Base-by-base conservation (phyloP, 2,888 invertebrate genomes). In the Eugnorisma glareosa region DNA sequence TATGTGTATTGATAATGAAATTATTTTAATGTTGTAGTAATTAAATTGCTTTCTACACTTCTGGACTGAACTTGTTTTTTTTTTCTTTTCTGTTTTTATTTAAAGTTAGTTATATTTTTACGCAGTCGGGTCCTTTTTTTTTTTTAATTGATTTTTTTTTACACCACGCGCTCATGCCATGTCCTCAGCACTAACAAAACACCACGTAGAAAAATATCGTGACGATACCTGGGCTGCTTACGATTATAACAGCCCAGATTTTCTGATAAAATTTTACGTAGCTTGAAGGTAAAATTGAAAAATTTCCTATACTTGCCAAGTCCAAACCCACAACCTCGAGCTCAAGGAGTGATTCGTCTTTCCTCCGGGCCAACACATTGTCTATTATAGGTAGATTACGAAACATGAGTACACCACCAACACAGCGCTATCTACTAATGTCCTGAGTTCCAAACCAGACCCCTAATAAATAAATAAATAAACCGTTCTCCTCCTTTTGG, bases 261-360 rank as follows among this genome's bases (percentile, higher is more conserved):
- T 28, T 57, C 54, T n/a, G 54, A 28, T 28, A 28, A 57, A 57
- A 15, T 15, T 57, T 57, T 43, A n/a, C 18, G 2, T 28, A 31
- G 4, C 4, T 21, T 1, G 11, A 40, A 31, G 21, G 6, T 70
- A 8, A 57, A 69, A 70, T 40, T 31, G 3, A 15, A n/a, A 70
- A 45, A n/a, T 2, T 64, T 63, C n/a, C 0, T 18, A 43, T 64
- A 28, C 78, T 79, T 79, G 48, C 78, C 78, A 75, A 48, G 15
- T 82, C 78, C 35, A 75, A 51, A 28, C 48, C n/a, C 15, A 66
- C 2, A 1, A 81, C n/a, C 1, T 81, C 82, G 40, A 66, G 35
- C 15, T 7, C 28, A 35, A 79, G 54, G 31, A 66, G 28, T 15
- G 64, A 31, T 35, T 59, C n/a, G 31, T 28, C 66, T 59, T 48